Percentiles rank a stretch among this genome's conserved stretches.
Evolutionary conservation across 2,113 vertebrate genomes (phyloP).

Genomic region (Numida meleagris): DNA sequence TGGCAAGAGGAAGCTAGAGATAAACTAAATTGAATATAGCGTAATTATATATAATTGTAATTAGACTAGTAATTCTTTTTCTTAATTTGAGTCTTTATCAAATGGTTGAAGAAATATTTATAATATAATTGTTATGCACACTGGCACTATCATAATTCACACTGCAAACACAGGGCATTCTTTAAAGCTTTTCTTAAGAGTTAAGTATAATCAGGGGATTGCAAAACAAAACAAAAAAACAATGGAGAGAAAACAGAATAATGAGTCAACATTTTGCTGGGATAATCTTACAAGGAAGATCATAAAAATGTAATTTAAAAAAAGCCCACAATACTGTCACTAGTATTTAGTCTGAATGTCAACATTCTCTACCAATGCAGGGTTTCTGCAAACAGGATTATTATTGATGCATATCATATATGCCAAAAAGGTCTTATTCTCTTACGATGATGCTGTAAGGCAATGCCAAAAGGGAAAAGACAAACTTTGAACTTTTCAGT

Average conservation of each 20-base stretch:
- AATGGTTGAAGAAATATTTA: constrained; percentile 60
- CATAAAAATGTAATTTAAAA: constrained; percentile 33
- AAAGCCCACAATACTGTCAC: background rate
- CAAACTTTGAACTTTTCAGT: constrained; percentile 55
- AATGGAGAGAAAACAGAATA: constrained; percentile 40
- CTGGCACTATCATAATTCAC: constrained; percentile 40
- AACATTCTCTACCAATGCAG: background rate
- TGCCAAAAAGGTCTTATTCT: constrained; percentile 22
- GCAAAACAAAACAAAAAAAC: constrained; percentile 48
- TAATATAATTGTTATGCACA: constrained; percentile 55
- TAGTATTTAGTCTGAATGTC: background rate
- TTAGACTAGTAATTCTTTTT: constrained; percentile 58
- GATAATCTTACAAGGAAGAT: constrained; percentile 46
- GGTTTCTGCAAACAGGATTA: constrained; percentile 60
- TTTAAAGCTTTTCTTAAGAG: constrained; percentile 54
- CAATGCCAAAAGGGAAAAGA: constrained; percentile 39
- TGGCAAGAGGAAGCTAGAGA: constrained; percentile 21
- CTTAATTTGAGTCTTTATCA: constrained; percentile 62
- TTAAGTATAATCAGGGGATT: constrained; percentile 55
- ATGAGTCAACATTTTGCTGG: constrained; percentile 21
- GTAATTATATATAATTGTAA: constrained; percentile 65
- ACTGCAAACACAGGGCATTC: constrained; percentile 43
- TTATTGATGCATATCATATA: constrained; percentile 26
- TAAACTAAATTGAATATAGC: constrained; percentile 47
- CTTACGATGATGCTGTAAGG: constrained; percentile 10